These are phyloP conservation scores for Taxidea taxus DNA, from an alignment of 2,113 vertebrate species.

Conservation along the genomic window DNA sequence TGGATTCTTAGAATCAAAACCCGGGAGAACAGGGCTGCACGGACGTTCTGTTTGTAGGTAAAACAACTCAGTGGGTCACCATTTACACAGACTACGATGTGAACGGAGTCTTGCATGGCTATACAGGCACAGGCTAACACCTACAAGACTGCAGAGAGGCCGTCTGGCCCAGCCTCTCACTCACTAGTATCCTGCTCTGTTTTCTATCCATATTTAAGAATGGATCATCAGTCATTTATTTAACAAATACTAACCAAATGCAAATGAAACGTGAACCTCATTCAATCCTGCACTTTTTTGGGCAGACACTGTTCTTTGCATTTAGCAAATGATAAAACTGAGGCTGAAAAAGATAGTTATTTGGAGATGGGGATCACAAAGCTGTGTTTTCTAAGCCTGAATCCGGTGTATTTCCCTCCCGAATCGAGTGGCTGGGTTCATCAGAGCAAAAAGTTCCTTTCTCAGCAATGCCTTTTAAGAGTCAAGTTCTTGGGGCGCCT, in stretches of 20 bases:
- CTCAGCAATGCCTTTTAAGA: neutral
- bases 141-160: neutral
- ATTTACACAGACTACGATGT: neutral
- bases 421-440: neutral
- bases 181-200: neutral
- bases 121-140: neutral
- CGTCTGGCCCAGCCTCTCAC: neutral
- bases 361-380: neutral
- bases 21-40: neutral
- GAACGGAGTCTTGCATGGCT: too few relatives aligned
- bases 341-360: neutral
- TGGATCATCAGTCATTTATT: neutral
- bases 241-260: neutral
- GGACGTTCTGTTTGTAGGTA: neutral
- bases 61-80: neutral
- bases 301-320: neutral
- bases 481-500: neutral
- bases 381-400: neutral
- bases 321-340: neutral
- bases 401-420: neutral
- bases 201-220: neutral
- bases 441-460: neutral
- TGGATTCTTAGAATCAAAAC: neutral
- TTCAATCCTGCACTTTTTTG: neutral
- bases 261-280: neutral